Evolutionary conservation across 2,888 invertebrate species (phyloP), one percentile per base, ranked within the genome.

Genomic region (Drosophila anomelani): DNA sequence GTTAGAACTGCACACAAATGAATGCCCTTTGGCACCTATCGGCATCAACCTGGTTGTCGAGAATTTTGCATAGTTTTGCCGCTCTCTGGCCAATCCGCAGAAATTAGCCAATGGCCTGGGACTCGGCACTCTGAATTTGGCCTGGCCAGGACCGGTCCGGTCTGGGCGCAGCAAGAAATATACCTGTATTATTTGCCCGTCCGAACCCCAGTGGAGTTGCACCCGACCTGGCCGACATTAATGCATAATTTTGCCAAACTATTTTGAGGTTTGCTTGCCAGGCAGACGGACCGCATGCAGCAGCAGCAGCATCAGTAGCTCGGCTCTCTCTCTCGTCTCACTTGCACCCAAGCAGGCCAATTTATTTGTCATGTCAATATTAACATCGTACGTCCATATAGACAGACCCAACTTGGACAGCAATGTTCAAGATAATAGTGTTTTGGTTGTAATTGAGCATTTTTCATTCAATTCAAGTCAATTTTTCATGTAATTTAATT

Each of bases 211-310:
- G 59, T 43, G 62, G 62, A 63, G 26, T 54, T 55, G 43, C 56
- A 17, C 57, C 46, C 36, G 54, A 54, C 39, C 61, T 62, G 71
- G 56, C 71, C 77, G 77, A 81, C 75, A 88, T 89, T 89, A 86
- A 89, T 89, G 90, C 88, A 86, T 89, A 86, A 86, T 86, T 89
- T 86, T 86, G 85, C 87, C 86, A 86, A 89, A 89, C 86, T 86
- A 86, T 86, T 89, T 89, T 86, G 88, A 78, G 88, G 88, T 88
- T 86, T 81, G 79, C 81, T 83, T 83, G 89, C 88, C 88, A 77
- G 72, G 75, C 77, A 78, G 83, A 68, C 80, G 71, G 53, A 79
- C 88, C 79, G 62, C 78, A 71, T 76, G 81, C 68, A 79, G 75
- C 77, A 55, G 75, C 77, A 55, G 81, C 68, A 79, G 75, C 54